Evolutionary conservation across 1,140 invertebrate genomes (phyloP), one percentile per base, ranked within the genome.

Genomic region (Drosophila jambulina): DNA sequence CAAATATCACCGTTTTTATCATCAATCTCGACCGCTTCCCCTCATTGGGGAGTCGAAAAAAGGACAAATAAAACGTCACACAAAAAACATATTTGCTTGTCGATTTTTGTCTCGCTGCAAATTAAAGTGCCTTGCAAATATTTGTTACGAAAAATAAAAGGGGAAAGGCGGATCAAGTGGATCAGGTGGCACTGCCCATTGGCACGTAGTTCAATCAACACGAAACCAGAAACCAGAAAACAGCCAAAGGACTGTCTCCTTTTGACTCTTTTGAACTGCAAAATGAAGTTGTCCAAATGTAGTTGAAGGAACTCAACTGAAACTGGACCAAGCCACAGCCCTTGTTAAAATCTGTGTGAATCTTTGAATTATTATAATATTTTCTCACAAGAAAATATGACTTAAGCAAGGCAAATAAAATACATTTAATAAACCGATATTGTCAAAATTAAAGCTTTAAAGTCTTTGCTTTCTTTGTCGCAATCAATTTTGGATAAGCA

Each of bases 61-160:
- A 19, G 23, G 8, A 56, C 32, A 34, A 59, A 63, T 34, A 43
- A 53, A 45, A 79, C 21, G 48, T 43, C 36, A 69, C 34, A n/a
- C 38, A 32, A 23, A 32, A 56, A 51, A 61, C 43, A 75, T 63
- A 59, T 67, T 77, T 77, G 69, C 56, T 79, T 86, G 75, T 74
- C 72, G 34, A 58, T 49, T 53, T 72, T 69, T 25, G 32, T 58
- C 58, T 59, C 46, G 63, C 38, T 25, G 21, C 63, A 65, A 82
- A 82, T 87, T 79, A 82, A 87, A 86, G 83, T 82, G 83, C 53
- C 56, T 77, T 25, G 67, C 67, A 87, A 87, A 86, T 82, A 86
- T 86, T 87, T 87, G 76, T 68, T 43, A 36, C 25, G 12, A 65
- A 62, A 62, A 59, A 67, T 67, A 7, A 15, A 5, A 38, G 12